Percentiles rank a stretch among this genome's conserved stretches.
These are phyloP conservation scores for Oxyura jamaicensis DNA, from an alignment of 2,113 vertebrate species.

Conservation along the genomic window DNA sequence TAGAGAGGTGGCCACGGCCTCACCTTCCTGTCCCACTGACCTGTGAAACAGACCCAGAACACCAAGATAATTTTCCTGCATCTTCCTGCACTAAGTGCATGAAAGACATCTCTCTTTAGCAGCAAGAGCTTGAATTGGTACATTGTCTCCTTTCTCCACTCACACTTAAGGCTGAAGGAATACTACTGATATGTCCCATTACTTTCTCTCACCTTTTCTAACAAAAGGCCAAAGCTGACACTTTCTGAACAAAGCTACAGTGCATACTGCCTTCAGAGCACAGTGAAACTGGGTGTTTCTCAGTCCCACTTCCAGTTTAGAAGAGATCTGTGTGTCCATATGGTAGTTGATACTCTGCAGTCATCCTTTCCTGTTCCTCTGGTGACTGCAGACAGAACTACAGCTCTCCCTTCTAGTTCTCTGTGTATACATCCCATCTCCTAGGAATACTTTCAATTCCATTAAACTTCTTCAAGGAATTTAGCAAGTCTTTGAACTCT, in stretches of 20 bases:
- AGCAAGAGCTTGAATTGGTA: neutral
- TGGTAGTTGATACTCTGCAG: neutral
- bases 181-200: neutral
- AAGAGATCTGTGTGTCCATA: neutral
- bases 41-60: neutral
- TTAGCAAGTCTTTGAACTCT: neutral
- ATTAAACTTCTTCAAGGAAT: neutral
- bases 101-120: neutral
- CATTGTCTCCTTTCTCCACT: too few relatives aligned
- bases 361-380: neutral
- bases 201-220: neutral
- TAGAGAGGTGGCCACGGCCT: neutral
- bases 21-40: neutral
- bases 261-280: rapidly evolving
- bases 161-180: neutral
- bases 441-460: neutral
- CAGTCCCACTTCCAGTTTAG: neutral
- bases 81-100: neutral
- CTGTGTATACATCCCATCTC: neutral
- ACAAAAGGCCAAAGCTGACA: neutral
- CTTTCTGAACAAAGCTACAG: neutral
- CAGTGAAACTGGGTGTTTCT: neutral
- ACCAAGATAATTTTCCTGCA: neutral
- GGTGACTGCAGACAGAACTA: neutral
- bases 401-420: neutral